phyloP scores from a whole-genome alignment of 2,113 vertebrate species.

The Tachysurus vachellii region DNA sequence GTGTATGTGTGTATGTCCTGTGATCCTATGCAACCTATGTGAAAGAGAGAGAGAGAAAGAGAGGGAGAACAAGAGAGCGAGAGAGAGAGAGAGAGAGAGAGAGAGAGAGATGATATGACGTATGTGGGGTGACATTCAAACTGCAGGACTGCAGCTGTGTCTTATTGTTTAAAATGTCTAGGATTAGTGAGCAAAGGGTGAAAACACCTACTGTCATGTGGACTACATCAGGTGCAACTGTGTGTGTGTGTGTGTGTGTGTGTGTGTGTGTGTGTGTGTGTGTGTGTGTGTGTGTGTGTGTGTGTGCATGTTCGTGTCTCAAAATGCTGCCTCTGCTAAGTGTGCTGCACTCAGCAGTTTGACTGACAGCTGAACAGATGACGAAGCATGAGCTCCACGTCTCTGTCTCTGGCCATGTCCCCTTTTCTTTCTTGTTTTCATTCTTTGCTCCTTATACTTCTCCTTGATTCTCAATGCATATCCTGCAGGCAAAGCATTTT shows the following conservation, averaged over 20 bases:
- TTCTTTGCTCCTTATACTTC: neutral
- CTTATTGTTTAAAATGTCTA: neutral
- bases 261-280: neutral
- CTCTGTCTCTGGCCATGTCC: constrained; percentile 21
- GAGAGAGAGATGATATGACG: neutral
- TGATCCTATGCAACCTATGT: neutral
- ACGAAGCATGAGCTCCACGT: constrained; percentile 21
- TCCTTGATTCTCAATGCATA: neutral
- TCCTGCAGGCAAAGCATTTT: constrained; percentile 44
- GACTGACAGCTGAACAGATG: constrained; percentile 38
- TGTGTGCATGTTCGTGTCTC: neutral
- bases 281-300: neutral
- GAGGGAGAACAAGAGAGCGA: no score
- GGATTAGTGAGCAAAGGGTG: neutral
- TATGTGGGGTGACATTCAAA: neutral
- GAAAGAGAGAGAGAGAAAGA: neutral
- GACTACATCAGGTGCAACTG: neutral
- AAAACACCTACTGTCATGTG: neutral
- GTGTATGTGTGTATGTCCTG: neutral
- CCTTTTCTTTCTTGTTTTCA: constrained; percentile 21
- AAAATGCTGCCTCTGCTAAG: neutral
- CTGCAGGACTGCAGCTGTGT: neutral
- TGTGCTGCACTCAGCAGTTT: constrained; percentile 24
- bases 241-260: constrained; percentile 22
- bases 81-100: neutral